Conservation (phyloP, 2,113 vertebrate species). For the Calonectris borealis region DNA sequence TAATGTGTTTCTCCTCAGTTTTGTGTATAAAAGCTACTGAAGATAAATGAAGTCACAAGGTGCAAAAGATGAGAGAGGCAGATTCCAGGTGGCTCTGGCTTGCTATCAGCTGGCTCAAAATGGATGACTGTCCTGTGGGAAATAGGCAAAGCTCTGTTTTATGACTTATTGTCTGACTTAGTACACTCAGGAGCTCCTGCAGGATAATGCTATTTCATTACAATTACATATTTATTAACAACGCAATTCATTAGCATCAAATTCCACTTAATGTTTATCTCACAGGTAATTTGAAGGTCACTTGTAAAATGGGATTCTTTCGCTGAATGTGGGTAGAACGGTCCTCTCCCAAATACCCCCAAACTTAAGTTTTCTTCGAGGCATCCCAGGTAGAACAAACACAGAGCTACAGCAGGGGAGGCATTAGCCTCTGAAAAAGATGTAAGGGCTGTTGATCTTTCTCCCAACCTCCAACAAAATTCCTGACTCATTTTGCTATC, state of each 20-base stretch:
- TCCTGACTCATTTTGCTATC: background rate
- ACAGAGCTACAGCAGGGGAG: background rate
- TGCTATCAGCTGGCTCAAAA: background rate
- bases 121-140: background rate
- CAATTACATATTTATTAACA: background rate
- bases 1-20: background rate
- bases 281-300: background rate
- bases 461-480: background rate
- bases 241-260: background rate
- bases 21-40: background rate
- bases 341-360: background rate
- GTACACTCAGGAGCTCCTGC: background rate
- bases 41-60: background rate
- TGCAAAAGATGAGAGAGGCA: background rate
- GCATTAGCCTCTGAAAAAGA: background rate
- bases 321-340: accelerated
- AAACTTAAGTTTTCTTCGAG: background rate
- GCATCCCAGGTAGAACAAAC: background rate
- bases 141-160: background rate
- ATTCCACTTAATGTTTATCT: background rate
- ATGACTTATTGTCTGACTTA: background rate
- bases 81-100: background rate
- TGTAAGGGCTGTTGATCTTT: background rate
- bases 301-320: background rate
- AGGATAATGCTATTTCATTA: background rate